phyloP scores from a whole-genome alignment of 2,797 vertebrate species.

The Semaprochilodus insignis region DNA sequence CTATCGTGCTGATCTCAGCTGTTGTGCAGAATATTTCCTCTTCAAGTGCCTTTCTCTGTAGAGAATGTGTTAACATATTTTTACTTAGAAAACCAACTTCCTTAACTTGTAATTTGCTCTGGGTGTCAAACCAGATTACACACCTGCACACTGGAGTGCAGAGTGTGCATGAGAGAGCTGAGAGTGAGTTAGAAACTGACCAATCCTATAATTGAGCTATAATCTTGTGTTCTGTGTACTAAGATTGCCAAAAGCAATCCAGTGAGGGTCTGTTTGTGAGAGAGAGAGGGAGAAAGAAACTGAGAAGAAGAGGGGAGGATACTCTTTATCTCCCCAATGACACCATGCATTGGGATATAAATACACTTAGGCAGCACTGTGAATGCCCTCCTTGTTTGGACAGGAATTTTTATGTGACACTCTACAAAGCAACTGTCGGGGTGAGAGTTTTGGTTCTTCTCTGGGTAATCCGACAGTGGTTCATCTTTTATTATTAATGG shows the following conservation, averaged over 20 bases:
- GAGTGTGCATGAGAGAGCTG: conserved; percentile 7
- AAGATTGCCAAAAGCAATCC: conserved; percentile 63
- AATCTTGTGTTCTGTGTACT: conserved; percentile 63
- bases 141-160: not conserved
- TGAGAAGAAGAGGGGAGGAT: conserved; percentile 25
- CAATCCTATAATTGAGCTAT: conserved; percentile 66
- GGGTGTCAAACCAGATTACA: not conserved
- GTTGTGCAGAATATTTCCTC: no score
- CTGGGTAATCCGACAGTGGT: not conserved
- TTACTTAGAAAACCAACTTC: no score
- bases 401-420: conserved; percentile 47
- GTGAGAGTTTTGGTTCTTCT: conserved; percentile 9
- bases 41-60: no score
- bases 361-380: conserved; percentile 33
- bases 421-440: conserved; percentile 17
- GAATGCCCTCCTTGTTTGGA: conserved; percentile 52
- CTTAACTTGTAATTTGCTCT: no score
- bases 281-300: conserved; percentile 30
- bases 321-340: conserved; percentile 34
- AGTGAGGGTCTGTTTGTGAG: conserved; percentile 35
- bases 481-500: conserved; percentile 23
- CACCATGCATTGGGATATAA: conserved; percentile 50
- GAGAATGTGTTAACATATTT: no score
- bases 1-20: no score
- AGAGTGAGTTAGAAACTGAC: conserved; percentile 36